These are phyloP conservation scores for Phyllostomus discolor DNA, from an alignment of 2,113 vertebrate species.

Conservation along the genomic window DNA sequence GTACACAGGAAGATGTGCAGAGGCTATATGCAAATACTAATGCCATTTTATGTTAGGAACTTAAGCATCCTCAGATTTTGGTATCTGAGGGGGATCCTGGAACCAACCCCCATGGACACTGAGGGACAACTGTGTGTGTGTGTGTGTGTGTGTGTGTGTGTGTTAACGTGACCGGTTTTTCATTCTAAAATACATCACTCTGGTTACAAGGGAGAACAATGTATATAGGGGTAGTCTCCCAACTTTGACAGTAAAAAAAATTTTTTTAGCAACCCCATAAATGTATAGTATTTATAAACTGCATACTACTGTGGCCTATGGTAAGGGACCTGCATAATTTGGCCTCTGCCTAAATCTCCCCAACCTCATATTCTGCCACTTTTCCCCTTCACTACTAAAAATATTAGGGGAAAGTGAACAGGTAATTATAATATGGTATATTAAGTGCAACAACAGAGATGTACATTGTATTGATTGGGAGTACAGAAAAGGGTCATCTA, in stretches of 20 bases:
- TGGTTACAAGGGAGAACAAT: not conserved
- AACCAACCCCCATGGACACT: not conserved
- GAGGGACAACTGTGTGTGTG: not conserved
- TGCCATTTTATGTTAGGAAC: not conserved
- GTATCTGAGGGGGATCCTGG: not conserved
- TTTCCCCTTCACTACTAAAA: not conserved
- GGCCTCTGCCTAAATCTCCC: not conserved
- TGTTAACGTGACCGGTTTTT: not conserved
- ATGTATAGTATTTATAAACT: not conserved
- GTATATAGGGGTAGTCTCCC: not conserved
- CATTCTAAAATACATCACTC: not conserved
- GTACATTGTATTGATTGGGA: not conserved
- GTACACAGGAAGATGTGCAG: not conserved
- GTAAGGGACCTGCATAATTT: not conserved
- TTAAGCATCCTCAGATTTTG: not conserved
- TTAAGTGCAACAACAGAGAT: not conserved
- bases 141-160: no score
- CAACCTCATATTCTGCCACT: not conserved
- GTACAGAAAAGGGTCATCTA: not conserved
- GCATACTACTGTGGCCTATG: not conserved
- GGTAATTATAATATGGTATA: not conserved
- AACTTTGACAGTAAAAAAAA: not conserved
- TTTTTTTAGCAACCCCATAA: not conserved
- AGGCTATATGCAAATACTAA: not conserved
- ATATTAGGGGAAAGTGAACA: not conserved